Evolutionary conservation across 2,113 vertebrate species (phyloP).

Genomic region (Dryoscopus gambensis): DNA sequence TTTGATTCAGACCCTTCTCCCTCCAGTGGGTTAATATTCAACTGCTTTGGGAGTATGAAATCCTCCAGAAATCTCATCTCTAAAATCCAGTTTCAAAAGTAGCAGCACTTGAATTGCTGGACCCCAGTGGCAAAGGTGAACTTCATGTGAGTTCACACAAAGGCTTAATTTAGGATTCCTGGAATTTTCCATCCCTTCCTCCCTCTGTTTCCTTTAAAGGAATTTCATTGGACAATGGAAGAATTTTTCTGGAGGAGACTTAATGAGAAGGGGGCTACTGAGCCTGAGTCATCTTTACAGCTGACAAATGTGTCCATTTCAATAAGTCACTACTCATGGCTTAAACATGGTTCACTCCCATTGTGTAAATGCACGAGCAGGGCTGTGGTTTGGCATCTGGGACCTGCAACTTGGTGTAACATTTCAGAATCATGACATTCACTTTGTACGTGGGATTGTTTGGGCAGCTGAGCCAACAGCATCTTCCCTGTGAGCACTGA

Average conservation of each 20-base stretch:
- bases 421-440: background rate
- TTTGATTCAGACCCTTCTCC: background rate
- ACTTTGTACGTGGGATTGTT: background rate
- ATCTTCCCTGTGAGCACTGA: background rate
- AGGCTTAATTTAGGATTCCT: background rate
- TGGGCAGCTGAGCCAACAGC: conserved; percentile 18
- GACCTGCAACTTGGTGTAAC: background rate
- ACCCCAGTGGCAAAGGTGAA: background rate
- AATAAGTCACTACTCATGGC: background rate
- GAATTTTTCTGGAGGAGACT: background rate
- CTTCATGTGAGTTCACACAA: background rate
- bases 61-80: background rate
- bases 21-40: background rate
- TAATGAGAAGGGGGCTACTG: conserved; percentile 6
- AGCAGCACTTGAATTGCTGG: background rate
- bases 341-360: background rate
- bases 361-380: background rate
- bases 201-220: background rate
- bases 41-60: background rate
- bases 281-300: conserved; percentile 5
- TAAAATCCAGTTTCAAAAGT: background rate
- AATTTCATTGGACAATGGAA: background rate
- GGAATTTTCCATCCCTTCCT: background rate
- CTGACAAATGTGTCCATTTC: background rate
- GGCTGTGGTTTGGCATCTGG: conserved; percentile 5